phyloP scores from a whole-genome alignment of 1,140 invertebrate genomes.

The Protaetia brevitarsis region DNA sequence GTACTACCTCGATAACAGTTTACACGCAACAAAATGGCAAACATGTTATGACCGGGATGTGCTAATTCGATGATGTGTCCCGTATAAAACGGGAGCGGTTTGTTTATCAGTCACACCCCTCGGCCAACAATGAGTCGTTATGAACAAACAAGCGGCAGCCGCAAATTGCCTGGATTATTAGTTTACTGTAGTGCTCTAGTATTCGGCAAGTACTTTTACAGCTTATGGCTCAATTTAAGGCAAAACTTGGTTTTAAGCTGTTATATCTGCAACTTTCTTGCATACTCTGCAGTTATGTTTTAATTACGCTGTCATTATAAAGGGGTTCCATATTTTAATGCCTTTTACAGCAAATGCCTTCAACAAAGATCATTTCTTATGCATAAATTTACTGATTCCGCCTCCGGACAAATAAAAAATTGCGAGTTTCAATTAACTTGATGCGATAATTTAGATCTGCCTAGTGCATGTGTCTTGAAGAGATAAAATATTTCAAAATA shows the following conservation, averaged over 20 bases:
- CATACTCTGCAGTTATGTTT: neutral
- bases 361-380: no score
- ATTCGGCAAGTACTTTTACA: conserved; percentile 6
- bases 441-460: no score
- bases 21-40: conserved; percentile 20
- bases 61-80: neutral
- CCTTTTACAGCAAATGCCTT: no score
- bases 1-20: neutral
- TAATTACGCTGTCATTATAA: neutral
- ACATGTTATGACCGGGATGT: conserved; percentile 20
- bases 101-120: conserved; percentile 34
- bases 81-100: conserved; percentile 21
- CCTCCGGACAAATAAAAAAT: no score
- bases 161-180: conserved; percentile 24
- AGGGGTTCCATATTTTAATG: no score
- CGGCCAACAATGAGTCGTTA: conserved; percentile 34
- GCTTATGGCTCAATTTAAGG: conserved; percentile 11
- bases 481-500: no score
- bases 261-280: conserved; percentile 11
- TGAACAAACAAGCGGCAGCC: conserved; percentile 28
- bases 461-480: no score
- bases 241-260: neutral
- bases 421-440: no score
- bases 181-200: conserved; percentile 1
- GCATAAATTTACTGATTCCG: no score